phyloP scores from a whole-genome alignment of 2,113 vertebrate genomes.

The Eonycteris spelaea region DNA sequence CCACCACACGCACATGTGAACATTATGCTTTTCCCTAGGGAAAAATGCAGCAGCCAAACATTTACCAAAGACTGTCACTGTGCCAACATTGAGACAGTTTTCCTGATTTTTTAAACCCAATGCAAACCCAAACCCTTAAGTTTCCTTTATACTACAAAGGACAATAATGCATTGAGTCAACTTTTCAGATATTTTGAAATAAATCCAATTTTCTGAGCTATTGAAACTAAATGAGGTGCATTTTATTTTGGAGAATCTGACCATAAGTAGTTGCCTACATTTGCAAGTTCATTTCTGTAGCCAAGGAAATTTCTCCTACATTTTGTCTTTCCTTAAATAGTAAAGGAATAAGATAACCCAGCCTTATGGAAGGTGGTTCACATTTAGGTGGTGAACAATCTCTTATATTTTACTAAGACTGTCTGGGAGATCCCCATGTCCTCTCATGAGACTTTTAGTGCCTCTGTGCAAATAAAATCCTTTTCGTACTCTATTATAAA shows the following conservation, averaged over 20 bases:
- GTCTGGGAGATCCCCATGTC: rapidly evolving
- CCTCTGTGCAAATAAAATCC: not conserved
- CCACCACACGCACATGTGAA: not conserved
- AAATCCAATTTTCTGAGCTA: not conserved
- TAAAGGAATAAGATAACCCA: not conserved
- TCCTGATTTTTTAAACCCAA: not conserved
- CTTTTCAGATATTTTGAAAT: not conserved
- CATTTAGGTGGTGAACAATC: not conserved
- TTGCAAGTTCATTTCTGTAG: not conserved
- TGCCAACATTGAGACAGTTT: not conserved
- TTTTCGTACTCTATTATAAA: not conserved
- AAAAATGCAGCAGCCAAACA: not conserved
- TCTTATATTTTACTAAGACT: not conserved
- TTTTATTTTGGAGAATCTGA: slow-evolving; percentile 7
- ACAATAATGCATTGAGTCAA: not conserved
- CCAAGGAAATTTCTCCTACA: not conserved
- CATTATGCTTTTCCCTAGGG: not conserved
- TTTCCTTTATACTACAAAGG: not conserved
- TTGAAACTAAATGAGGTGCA: not conserved
- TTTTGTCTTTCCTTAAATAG: not conserved
- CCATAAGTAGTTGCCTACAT: not conserved
- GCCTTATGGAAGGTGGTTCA: not conserved
- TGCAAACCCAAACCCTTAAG: not conserved
- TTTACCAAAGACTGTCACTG: not conserved
- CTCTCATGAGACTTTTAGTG: not conserved